Base-by-base conservation (phyloP, 2,113 vertebrate species). In the Acanthochromis polyacanthus region DNA sequence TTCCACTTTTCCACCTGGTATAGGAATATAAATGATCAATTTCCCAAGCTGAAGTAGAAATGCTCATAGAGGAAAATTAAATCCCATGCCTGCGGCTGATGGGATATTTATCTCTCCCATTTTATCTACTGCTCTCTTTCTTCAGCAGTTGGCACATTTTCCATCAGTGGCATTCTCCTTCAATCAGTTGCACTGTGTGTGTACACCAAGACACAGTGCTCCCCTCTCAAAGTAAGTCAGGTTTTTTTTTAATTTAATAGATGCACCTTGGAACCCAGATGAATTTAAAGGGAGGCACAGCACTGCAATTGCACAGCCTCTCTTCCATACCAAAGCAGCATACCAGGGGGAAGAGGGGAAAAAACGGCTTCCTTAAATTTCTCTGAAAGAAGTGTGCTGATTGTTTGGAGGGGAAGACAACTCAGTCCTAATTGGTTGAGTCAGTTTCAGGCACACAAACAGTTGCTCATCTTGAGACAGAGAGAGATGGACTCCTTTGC, bases 21-120 rank as follows among this genome's bases (percentile, higher is more conserved):
- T 81, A 69, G 86, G 82, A 91, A 87, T 90, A 92, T 86, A 88
- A 93, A 93, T 91, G 87, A 92, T 89, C 88, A 88, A 89, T 92
- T 93, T 89, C 83, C 81, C 82, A 89, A 86, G 87, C 85, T 85
- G 82, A 81, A 85, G 89, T 78, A 83, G 87, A 89, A 92, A 85
- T 85, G 82, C 89, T 91, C 91, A 86, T 82, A 67, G 86, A 89
- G 91, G 88, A 91, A 91, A 92, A 94, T 93, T 88, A 93, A 93
- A 92, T 90, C 88, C 88, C 78, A 82, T 90, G 88, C 90, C 88
- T 70, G 58, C 51, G 87, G 86, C 82, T 92, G 92, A 92, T 89
- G 87, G 89, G 89, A 93, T 92, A 93, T 94, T 91, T 86, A 92
- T 94, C 89, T 87, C 80, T 80, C 75, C 81, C 63, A 60, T 89